Evolutionary conservation across 2,888 invertebrate species (phyloP).

Genomic region (Tachina lurida): DNA sequence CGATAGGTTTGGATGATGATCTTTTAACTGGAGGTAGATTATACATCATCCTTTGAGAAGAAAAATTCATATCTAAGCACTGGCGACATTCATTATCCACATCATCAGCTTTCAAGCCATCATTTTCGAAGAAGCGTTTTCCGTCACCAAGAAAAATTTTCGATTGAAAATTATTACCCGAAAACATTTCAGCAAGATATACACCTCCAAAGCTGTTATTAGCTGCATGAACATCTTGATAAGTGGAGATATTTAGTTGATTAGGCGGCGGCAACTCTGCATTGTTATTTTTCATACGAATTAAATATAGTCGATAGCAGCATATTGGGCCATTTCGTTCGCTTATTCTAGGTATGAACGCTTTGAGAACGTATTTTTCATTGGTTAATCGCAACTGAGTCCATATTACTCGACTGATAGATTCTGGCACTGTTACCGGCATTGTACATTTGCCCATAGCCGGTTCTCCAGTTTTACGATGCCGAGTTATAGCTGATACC

Average conservation of each 20-base stretch:
- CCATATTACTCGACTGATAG: constrained; percentile 84
- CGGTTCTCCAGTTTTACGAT: constrained; percentile 88
- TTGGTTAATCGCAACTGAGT: constrained; percentile 85
- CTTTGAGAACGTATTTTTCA: constrained; percentile 89
- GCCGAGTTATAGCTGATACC: constrained; percentile 90
- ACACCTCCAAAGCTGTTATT: constrained; percentile 87
- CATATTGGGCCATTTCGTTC: constrained; percentile 95
- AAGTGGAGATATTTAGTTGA: constrained; percentile 88
- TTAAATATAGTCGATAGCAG: constrained; percentile 92
- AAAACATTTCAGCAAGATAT: constrained; percentile 93
- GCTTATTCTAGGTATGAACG: constrained; percentile 89
- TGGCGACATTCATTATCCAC: constrained; percentile 79
- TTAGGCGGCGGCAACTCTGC: constrained; percentile 88
- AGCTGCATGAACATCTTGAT: constrained; percentile 88
- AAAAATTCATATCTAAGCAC: constrained; percentile 77
- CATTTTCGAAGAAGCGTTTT: constrained; percentile 78
- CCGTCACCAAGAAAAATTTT: constrained; percentile 91
- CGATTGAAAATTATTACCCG: constrained; percentile 86
- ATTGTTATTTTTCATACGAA: constrained; percentile 86
- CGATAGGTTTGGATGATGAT: not conserved
- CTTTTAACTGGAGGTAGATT: constrained; percentile 3
- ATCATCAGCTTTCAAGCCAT: constrained; percentile 74
- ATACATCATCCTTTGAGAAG: constrained; percentile 69
- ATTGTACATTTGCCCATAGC: constrained; percentile 87
- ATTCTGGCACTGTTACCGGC: constrained; percentile 88